These are phyloP conservation scores for Trissolcus basalis DNA, from an alignment of 1,140 invertebrate species.

Conservation along the genomic window DNA sequence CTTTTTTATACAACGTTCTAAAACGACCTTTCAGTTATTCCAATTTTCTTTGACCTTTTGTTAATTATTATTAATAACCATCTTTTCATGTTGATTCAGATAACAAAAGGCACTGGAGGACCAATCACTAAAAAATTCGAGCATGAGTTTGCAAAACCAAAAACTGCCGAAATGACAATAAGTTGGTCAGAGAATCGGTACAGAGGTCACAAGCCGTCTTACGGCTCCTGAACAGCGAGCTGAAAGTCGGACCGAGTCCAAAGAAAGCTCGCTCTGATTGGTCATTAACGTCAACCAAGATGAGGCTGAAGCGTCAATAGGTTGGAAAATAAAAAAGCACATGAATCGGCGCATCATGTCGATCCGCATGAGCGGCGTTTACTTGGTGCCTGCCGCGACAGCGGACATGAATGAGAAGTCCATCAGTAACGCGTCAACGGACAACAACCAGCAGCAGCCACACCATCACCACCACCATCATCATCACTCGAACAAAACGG, in stretches of 20 bases:
- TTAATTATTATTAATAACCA: neutral
- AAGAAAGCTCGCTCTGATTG: constrained; percentile 29
- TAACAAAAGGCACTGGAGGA: neutral
- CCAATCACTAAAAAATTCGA: neutral
- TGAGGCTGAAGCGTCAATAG: constrained; percentile 2
- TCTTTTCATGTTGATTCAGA: constrained; percentile 4
- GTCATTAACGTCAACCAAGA: constrained; percentile 13
- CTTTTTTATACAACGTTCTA: no score
- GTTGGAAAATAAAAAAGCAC: neutral
- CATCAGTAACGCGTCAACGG: constrained; percentile 32
- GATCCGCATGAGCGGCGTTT: constrained; percentile 73
- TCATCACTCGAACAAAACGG: constrained; percentile 76
- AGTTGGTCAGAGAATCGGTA: constrained; percentile 5
- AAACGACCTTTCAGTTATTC: no score
- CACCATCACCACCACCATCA: constrained; percentile 72
- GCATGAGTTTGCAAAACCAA: constrained; percentile 12
- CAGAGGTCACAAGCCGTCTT: no score
- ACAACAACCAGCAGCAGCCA: constrained; percentile 70
- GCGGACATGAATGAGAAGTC: constrained; percentile 65
- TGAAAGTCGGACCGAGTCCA: constrained; percentile 41
- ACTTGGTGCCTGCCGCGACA: constrained; percentile 66
- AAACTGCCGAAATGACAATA: constrained; percentile 47
- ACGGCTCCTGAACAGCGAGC: no score
- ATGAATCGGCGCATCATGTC: constrained; percentile 65
- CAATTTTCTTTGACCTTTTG: no score